Evolutionary conservation across 2,113 vertebrate genomes (phyloP).

Genomic region (Bufo gargarizans): DNA sequence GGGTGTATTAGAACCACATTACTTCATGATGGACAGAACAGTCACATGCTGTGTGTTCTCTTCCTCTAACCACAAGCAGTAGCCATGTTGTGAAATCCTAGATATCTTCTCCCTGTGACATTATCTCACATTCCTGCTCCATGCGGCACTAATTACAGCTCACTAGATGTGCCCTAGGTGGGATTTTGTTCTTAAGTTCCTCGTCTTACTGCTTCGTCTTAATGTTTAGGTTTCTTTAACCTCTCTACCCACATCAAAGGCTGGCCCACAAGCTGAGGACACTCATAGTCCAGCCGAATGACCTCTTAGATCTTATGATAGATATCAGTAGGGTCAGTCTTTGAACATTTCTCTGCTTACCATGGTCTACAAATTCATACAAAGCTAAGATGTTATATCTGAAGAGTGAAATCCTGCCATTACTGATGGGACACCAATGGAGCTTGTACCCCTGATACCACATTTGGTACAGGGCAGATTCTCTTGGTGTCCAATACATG

Average conservation of each 20-base stretch:
- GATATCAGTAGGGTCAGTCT: conserved; percentile 22
- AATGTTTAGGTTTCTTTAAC: conserved; percentile 52
- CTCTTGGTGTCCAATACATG: neutral
- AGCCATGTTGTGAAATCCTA: conserved; percentile 43
- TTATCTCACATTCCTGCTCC: conserved; percentile 47
- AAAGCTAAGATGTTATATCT: neutral
- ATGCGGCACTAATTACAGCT: conserved; percentile 52
- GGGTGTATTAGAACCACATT: neutral
- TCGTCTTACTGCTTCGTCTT: conserved; percentile 40
- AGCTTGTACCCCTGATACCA: too few species aligned
- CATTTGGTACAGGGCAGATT: neutral
- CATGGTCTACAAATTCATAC: neutral
- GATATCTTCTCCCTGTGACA: conserved; percentile 31
- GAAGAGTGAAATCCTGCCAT: neutral
- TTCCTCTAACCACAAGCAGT: conserved; percentile 19
- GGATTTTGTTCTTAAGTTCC: conserved; percentile 45
- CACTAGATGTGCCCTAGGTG: conserved; percentile 53
- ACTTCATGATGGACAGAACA: neutral
- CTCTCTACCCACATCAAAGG: conserved; percentile 48
- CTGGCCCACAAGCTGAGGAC: conserved; percentile 42
- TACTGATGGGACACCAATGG: too few species aligned
- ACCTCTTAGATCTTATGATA: conserved; percentile 37
- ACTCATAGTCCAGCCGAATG: conserved; percentile 36
- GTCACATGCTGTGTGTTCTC: conserved; percentile 1
- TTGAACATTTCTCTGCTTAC: conserved; percentile 9